Conservation (phyloP, 1,140 invertebrate species). For the Hycleus cichorii region DNA sequence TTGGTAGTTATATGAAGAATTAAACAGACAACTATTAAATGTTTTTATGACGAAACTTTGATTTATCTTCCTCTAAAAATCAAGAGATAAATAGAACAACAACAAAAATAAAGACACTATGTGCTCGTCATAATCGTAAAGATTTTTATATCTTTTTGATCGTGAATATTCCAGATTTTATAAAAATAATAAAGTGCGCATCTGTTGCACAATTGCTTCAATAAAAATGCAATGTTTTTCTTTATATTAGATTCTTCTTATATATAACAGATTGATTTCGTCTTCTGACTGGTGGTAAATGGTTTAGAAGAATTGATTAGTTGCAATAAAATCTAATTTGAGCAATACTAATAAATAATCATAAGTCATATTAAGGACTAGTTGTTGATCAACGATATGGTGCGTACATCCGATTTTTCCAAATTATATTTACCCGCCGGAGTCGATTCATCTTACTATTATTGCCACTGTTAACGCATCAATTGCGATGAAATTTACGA, state of each 20-base stretch:
- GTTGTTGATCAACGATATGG: slow-evolving; percentile 30
- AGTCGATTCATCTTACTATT: too few species aligned
- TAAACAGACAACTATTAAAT: background rate
- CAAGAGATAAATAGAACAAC: background rate
- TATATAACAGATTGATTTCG: too few species aligned
- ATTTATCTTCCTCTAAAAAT: background rate
- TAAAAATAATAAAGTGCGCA: slow-evolving; percentile 20
- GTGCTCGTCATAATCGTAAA: slow-evolving; percentile 9
- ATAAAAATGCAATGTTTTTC: slow-evolving; percentile 13
- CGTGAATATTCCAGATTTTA: slow-evolving; percentile 10
- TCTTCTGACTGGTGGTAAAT: background rate
- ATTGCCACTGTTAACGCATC: too few species aligned
- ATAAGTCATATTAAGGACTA: slow-evolving; percentile 30
- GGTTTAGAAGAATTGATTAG: slow-evolving; percentile 16
- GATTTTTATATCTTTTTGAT: slow-evolving; percentile 20
- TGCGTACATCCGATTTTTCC: slow-evolving; percentile 25
- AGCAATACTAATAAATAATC: slow-evolving; percentile 26
- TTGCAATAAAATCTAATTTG: slow-evolving; percentile 27
- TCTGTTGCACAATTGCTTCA: slow-evolving; percentile 15
- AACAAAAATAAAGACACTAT: slow-evolving; percentile 3
- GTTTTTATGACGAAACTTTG: background rate
- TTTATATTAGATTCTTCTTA: too few species aligned
- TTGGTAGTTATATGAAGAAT: background rate
- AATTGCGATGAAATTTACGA: too few species aligned
- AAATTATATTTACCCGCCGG: too few species aligned